Evolutionary conservation across 2,113 vertebrate genomes (phyloP).

Genomic region (Symphodus melops): DNA sequence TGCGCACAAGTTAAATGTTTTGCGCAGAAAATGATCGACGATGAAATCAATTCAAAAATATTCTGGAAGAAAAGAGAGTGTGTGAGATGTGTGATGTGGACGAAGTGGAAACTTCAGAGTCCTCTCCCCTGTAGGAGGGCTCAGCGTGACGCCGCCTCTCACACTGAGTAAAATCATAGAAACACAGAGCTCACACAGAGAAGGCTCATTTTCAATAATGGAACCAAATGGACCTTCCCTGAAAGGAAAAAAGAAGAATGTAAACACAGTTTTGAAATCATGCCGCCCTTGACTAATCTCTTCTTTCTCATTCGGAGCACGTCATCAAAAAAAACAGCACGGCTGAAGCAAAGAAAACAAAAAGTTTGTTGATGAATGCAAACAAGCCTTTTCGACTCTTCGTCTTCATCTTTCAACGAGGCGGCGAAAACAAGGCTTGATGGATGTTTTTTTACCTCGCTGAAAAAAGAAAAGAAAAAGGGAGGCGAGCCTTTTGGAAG

Average conservation of each 20-base stretch:
- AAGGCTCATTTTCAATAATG: background rate
- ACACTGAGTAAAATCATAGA: too few relatives aligned
- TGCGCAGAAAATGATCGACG: too few relatives aligned
- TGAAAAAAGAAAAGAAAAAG: too few relatives aligned
- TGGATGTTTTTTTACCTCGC: background rate
- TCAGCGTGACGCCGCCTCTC: too few relatives aligned
- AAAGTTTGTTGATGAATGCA: conserved; percentile 2
- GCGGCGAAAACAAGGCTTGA: conserved; percentile 5
- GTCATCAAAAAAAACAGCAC: background rate
- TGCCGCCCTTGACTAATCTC: background rate
- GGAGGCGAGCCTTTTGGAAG: background rate
- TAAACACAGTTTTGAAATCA: background rate
- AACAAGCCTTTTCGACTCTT: background rate
- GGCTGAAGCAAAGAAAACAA: background rate
- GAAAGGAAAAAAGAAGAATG: background rate
- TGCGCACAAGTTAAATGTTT: too few relatives aligned
- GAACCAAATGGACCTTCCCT: background rate
- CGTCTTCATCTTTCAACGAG: background rate
- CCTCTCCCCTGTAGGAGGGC: too few relatives aligned
- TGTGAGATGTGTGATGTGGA: too few relatives aligned
- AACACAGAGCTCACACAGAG: background rate
- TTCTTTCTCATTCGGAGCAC: background rate
- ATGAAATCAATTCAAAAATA: too few relatives aligned
- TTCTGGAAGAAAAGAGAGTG: too few relatives aligned
- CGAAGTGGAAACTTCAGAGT: too few relatives aligned